Base-by-base conservation (phyloP, 1,140 invertebrate genomes). In the Listronotus bonariensis region DNA sequence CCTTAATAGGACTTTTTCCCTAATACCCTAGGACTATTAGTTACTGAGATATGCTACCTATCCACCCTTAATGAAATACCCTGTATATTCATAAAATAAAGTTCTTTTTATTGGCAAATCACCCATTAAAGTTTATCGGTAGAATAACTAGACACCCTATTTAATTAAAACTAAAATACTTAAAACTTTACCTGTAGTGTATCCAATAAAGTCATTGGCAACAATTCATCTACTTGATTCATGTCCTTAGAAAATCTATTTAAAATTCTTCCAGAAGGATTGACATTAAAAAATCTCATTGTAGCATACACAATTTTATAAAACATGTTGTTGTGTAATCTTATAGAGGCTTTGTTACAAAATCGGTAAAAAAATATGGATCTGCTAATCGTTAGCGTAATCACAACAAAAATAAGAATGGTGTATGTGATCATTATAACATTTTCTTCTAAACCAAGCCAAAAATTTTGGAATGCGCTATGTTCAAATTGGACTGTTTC, bases 221-320 rank as follows among this genome's bases (percentile, higher is more conserved):
- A 77, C 0, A 88, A 73, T 77, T 97, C 94, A 75, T 96, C 95
- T 68, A 95, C 86, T 0, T 87, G 85, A 0, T 90, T 89, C 74
- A 90, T 84, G 65, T 91, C 89, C 76, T 89, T 90, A 0, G 88
- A 86, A 70, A 91, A 91, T 42, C 89, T 77, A 73, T 91, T 91
- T 3, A 91, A 73, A 12, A 90, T 92, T 8, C 92, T 81, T 7
- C 89, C 90, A 62, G 83, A 82, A 1, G 91, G 88, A 78, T 96
- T 95, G 9, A 86, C 88, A 69, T 95, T 93, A 78, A 96, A 97
- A 80, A 96, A 96, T 8, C 85, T 82, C 84, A 96, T 93, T 0
- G 89, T 91, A 0, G 92, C 89, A 7, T 88, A 81, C 31, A 93
- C 86, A 1, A 97, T 86, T 45, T 88, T 88, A n/a, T 81, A 78